These are phyloP conservation scores for Stenichneumon culpator DNA, from an alignment of 2,888 invertebrate species.

Conservation along the genomic window DNA sequence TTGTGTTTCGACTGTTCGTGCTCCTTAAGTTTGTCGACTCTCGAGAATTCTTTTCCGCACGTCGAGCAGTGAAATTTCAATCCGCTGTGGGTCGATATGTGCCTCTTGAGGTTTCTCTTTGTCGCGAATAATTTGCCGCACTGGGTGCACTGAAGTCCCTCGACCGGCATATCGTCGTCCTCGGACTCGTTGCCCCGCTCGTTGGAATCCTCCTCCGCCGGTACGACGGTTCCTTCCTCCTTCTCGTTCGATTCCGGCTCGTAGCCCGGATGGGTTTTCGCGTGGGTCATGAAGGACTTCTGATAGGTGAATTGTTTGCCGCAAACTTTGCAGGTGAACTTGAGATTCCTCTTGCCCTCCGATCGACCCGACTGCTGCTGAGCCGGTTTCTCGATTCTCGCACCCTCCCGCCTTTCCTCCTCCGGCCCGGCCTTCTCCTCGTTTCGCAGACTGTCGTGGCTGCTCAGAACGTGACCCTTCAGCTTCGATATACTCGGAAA, in stretches of 20 bases:
- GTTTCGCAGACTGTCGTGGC: slow-evolving; percentile 70
- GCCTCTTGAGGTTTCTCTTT: slow-evolving; percentile 80
- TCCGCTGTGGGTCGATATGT: slow-evolving; percentile 81
- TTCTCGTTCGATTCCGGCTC: slow-evolving; percentile 63
- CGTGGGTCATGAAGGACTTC: slow-evolving; percentile 79
- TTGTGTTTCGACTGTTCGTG: slow-evolving; percentile 82
- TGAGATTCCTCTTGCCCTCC: slow-evolving; percentile 70
- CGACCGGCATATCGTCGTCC: slow-evolving; percentile 75
- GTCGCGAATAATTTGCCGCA: slow-evolving; percentile 82
- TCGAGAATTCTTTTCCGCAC: slow-evolving; percentile 81
- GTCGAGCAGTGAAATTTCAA: slow-evolving; percentile 79
- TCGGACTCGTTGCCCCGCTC: slow-evolving; percentile 70
- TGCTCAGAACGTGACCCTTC: slow-evolving; percentile 74
- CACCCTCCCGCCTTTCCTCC: not conserved
- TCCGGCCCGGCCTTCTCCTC: slow-evolving; percentile 47
- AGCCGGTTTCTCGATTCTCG: slow-evolving; percentile 37
- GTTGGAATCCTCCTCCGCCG: slow-evolving; percentile 40
- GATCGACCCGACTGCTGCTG: not conserved
- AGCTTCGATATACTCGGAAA: slow-evolving; percentile 76
- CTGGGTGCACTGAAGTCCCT: slow-evolving; percentile 80
- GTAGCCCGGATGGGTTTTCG: slow-evolving; percentile 78
- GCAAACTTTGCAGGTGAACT: slow-evolving; percentile 80
- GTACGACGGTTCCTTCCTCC: slow-evolving; percentile 36
- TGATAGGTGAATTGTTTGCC: slow-evolving; percentile 80
- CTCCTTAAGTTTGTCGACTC: slow-evolving; percentile 80